Percentiles rank a stretch among this genome's conserved stretches.
Conservation (phyloP, 2,113 vertebrate species). For the Pseudorhombus dupliciocellatus region DNA sequence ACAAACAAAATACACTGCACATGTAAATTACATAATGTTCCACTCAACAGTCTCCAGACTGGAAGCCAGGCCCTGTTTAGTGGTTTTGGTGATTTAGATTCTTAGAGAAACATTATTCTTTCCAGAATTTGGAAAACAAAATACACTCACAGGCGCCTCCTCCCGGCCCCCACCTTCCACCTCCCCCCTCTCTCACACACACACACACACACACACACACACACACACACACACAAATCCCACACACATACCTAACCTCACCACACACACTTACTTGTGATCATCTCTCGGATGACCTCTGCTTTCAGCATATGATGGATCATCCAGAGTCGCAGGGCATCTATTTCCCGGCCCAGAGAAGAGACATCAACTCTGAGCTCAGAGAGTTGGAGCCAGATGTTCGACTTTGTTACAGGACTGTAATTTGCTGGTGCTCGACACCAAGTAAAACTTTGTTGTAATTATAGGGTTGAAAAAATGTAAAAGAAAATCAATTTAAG, state of each 20-base stretch:
- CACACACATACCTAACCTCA: conserved; percentile 32
- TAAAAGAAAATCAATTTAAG: no score
- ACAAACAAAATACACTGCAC: conserved; percentile 27
- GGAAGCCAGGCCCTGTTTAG: background rate
- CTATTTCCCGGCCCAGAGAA: conserved; percentile 64
- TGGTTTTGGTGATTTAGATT: conserved; percentile 36
- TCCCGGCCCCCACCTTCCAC: background rate
- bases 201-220: conserved; percentile 34
- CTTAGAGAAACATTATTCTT: conserved; percentile 20
- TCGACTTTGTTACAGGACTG: conserved; percentile 26
- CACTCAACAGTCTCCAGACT: conserved; percentile 10
- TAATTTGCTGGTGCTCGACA: background rate
- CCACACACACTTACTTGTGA: conserved; percentile 50
- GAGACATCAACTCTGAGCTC: conserved; percentile 55
- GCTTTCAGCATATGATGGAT: conserved; percentile 72
- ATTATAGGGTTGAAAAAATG: no score
- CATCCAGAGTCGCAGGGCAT: conserved; percentile 61
- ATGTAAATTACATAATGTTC: conserved; percentile 39
- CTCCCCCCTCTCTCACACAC: conserved; percentile 10
- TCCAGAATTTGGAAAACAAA: conserved; percentile 17
- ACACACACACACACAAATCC: conserved; percentile 19
- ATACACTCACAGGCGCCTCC: conserved; percentile 12
- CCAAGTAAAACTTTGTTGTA: background rate
- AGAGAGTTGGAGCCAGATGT: conserved; percentile 38
- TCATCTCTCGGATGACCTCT: conserved; percentile 70